Percentiles rank a stretch among this genome's conserved stretches.
Evolutionary conservation across 2,797 vertebrate species (phyloP).

Genomic region (Clarias platycephalus): DNA sequence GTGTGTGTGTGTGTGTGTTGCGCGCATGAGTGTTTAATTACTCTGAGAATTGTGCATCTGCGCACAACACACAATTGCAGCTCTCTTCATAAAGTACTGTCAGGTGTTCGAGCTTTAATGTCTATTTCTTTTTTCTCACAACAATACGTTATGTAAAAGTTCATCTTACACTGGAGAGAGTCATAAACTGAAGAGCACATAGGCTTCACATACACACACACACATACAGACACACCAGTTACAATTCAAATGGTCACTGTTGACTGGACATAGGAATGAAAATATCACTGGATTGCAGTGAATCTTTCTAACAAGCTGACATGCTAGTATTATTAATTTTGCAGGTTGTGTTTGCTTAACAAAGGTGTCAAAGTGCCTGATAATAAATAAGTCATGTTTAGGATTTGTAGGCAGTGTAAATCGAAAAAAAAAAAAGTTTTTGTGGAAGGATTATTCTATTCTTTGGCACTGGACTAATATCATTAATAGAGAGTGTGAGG

Average conservation of each 20-base stretch:
- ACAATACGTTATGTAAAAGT: background rate
- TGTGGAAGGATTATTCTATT: background rate
- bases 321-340: background rate
- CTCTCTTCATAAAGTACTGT: background rate
- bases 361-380: background rate
- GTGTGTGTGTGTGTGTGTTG: constrained; percentile 40
- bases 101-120: background rate
- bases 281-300: background rate
- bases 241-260: background rate
- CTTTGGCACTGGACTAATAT: background rate
- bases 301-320: background rate
- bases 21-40: constrained; percentile 29
- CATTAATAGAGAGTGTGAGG: background rate
- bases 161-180: no score
- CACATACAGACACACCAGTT: background rate
- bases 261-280: background rate
- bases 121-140: background rate
- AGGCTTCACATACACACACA: background rate
- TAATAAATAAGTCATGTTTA: background rate
- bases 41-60: constrained; percentile 28
- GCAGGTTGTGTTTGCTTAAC: background rate
- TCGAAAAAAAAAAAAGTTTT: background rate
- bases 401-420: background rate
- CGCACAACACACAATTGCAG: background rate
- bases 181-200: background rate